phyloP scores from a whole-genome alignment of 1,140 invertebrate genomes.

The Chymomyza costata region DNA sequence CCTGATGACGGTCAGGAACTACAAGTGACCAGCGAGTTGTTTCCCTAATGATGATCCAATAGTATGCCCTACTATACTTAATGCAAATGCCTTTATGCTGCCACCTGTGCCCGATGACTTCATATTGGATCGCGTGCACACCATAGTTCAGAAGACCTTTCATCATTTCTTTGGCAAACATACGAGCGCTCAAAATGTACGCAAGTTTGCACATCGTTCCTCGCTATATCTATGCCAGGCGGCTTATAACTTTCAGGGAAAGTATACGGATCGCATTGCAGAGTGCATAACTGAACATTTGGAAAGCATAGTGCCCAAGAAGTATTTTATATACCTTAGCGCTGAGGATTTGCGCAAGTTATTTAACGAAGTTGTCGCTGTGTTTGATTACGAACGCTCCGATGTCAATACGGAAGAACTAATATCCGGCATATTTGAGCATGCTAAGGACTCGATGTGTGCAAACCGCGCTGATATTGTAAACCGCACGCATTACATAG shows the following conservation, averaged over 20 bases:
- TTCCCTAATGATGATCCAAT: constrained; percentile 25
- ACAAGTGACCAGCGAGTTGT: constrained; percentile 18
- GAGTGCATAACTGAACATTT: constrained; percentile 62
- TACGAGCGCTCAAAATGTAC: constrained; percentile 53
- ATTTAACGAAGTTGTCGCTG: constrained; percentile 59
- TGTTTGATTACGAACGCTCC: constrained; percentile 58
- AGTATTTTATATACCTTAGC: constrained; percentile 59
- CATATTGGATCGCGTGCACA: constrained; percentile 59
- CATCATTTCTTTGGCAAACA: constrained; percentile 46
- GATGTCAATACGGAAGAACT: constrained; percentile 68
- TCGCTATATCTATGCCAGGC: constrained; percentile 62
- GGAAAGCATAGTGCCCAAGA: constrained; percentile 62
- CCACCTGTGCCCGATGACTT: constrained; percentile 63
- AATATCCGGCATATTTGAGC: constrained; percentile 59
- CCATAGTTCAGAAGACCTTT: constrained; percentile 57
- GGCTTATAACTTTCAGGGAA: constrained; percentile 61
- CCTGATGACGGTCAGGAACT: constrained; percentile 13
- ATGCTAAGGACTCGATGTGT: constrained; percentile 54
- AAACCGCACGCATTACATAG: constrained; percentile 56
- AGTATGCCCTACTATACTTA: constrained; percentile 48
- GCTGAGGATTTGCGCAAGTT: constrained; percentile 53
- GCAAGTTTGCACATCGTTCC: constrained; percentile 49
- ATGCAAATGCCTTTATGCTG: constrained; percentile 50
- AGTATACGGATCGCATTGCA: constrained; percentile 55
- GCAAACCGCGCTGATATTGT: constrained; percentile 26